Evolutionary conservation across 2,797 vertebrate species (phyloP).

Genomic region (Myotis pilosus): DNA sequence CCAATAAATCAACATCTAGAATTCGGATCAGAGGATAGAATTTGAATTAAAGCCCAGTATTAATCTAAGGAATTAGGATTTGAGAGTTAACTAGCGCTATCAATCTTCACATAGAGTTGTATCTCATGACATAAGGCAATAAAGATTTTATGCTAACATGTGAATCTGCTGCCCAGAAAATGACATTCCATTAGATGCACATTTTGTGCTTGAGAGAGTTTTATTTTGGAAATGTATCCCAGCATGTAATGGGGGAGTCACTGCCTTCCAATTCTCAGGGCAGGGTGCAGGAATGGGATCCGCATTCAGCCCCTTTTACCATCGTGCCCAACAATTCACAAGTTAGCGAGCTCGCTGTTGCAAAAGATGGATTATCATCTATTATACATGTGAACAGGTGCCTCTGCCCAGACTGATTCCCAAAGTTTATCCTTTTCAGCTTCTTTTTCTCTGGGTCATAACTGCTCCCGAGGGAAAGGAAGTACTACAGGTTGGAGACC

Average conservation of each 20-base stretch:
- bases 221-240: neutral
- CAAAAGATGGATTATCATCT: neutral
- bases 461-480: constrained; percentile 73
- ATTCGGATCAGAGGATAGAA: constrained; percentile 46
- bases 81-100: neutral
- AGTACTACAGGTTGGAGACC: neutral
- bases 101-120: constrained; percentile 12
- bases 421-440: neutral
- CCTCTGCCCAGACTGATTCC: neutral
- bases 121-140: constrained; percentile 47
- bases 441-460: constrained; percentile 56
- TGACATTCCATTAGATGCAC: constrained; percentile 44
- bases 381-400: neutral
- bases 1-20: constrained; percentile 22
- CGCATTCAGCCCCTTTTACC: neutral
- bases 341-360: neutral
- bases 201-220: constrained; percentile 53
- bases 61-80: constrained; percentile 42
- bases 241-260: neutral
- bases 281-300: neutral
- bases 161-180: constrained; percentile 58
- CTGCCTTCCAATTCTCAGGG: neutral
- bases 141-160: constrained; percentile 45
- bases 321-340: neutral
- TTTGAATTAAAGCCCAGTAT: constrained; percentile 42